Base-by-base conservation (phyloP, 2,113 vertebrate species). In the Bungarus multicinctus region DNA sequence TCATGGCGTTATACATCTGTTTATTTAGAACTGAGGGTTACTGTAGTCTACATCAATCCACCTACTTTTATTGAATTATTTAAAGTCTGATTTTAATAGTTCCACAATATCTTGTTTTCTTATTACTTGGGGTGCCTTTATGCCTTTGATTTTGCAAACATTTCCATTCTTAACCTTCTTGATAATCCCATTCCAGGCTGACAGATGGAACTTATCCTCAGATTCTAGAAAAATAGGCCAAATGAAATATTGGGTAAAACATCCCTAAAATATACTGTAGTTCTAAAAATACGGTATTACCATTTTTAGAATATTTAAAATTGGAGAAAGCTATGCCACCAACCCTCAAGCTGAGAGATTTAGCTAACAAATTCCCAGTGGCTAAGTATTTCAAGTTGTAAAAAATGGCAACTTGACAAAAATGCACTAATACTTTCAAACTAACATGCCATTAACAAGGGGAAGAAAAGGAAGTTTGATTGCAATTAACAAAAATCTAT, bases 401-500 rank as follows among this genome's bases (percentile, higher is more conserved):
- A 95, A 86, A 93, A 93, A 89, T 93, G 58, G 39, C 90, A 94
- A 22, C 54, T 47, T 88, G 23, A 45, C 34, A 47, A 91, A 92
- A 81, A 69, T 74, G n/a, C 0, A 0, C 74, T 4, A 34, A 91
- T 91, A 58, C 87, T 88, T 45, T 94, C 89, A 81, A 92, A 50
- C 86, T 1, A 92, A 50, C 88, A 4, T 89, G 81, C 64, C 74
- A 0, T 95, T 95, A 93, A 90, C 45, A 55, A 95, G 58, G 20
- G 50, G 18, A 47, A 50, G 23, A 57, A 94, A 85, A 88, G 81
- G 55, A 88, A 94, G 53, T 45, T 23, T 60, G 93, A 90, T 60
- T 90, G 2, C 53, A 93, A 90, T 91, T 94, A 93, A 92, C 30
- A 93, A 93, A 69, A 39, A 64, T 34, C 57, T 95, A 25, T 85